Percentiles rank a stretch among this genome's conserved stretches.
phyloP scores from a whole-genome alignment of 2,113 vertebrate species.

The Merops nubicus region DNA sequence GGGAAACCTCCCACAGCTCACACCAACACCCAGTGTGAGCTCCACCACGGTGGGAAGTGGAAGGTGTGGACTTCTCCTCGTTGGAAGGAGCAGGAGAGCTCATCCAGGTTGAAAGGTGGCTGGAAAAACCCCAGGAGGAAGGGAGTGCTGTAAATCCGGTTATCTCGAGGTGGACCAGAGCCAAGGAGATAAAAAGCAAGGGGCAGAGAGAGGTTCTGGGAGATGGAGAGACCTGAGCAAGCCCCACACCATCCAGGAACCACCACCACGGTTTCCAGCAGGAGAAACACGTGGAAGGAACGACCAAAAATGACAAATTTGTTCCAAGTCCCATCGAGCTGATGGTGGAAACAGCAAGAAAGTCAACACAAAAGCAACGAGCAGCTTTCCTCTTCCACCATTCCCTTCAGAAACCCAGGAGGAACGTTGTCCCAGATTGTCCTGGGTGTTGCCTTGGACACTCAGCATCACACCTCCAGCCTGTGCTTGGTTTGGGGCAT shows the following conservation, averaged over 20 bases:
- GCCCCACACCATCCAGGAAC: not conserved
- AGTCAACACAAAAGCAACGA: no score
- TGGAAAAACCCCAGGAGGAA: not conserved
- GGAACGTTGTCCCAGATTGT: not conserved
- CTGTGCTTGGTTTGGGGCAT: no score
- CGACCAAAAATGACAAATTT: not conserved
- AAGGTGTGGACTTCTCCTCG: not conserved
- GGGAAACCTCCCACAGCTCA: not conserved
- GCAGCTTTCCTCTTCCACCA: no score
- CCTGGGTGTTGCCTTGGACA: not conserved
- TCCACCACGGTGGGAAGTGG: fast-evolving
- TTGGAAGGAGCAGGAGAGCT: not conserved
- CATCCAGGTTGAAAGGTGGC: not conserved
- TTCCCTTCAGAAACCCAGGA: not conserved
- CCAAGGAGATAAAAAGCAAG: conserved; percentile 22
- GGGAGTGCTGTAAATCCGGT: not conserved
- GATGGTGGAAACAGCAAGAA: not conserved
- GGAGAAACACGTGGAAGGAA: not conserved
- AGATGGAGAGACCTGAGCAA: not conserved
- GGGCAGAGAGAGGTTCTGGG: not conserved
- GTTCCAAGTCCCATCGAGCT: not conserved
- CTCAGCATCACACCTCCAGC: not conserved
- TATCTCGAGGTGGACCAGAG: conserved; percentile 2
- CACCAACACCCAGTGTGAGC: not conserved
- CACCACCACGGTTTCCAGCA: not conserved